These are phyloP conservation scores for Parotocinclus haroldoi DNA, from an alignment of 2,797 vertebrate genomes.

Conservation along the genomic window DNA sequence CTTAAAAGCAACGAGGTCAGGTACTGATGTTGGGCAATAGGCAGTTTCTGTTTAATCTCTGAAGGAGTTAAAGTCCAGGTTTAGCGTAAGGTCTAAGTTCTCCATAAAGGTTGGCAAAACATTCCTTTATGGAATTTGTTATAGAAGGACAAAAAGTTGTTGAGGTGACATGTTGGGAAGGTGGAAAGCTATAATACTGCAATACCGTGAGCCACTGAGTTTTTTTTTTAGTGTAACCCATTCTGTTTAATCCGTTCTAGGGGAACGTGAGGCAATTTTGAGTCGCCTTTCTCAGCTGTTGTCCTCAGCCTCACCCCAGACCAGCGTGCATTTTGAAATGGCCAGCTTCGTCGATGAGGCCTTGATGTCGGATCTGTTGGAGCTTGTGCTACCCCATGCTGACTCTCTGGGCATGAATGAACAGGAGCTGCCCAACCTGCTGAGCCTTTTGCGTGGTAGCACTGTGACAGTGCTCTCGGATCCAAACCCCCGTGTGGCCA, in stretches of 20 bases:
- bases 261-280: slow-evolving; percentile 69
- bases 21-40: too few relatives aligned
- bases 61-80: too few relatives aligned
- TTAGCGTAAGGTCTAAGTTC: too few relatives aligned
- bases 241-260: slow-evolving; percentile 49
- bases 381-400: slow-evolving; percentile 64
- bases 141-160: too few relatives aligned
- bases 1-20: too few relatives aligned
- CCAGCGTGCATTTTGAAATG: slow-evolving; percentile 81
- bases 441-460: slow-evolving; percentile 75
- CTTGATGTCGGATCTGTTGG: slow-evolving; percentile 75
- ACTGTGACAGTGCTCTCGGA: slow-evolving; percentile 79
- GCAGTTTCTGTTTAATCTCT: too few relatives aligned
- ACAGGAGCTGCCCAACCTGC: slow-evolving; percentile 82
- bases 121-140: too few relatives aligned
- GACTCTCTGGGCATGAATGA: slow-evolving; percentile 85
- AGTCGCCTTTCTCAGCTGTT: slow-evolving; percentile 66
- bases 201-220: too few relatives aligned
- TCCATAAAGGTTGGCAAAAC: too few relatives aligned
- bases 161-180: too few relatives aligned
- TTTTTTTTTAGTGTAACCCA: too few relatives aligned
- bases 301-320: slow-evolving; percentile 61
- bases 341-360: slow-evolving; percentile 80
- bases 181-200: too few relatives aligned
- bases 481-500: slow-evolving; percentile 81